Percentiles rank a stretch among this genome's conserved stretches.
phyloP scores from a whole-genome alignment of 1,140 invertebrate species.

The Homalodisca vitripennis region DNA sequence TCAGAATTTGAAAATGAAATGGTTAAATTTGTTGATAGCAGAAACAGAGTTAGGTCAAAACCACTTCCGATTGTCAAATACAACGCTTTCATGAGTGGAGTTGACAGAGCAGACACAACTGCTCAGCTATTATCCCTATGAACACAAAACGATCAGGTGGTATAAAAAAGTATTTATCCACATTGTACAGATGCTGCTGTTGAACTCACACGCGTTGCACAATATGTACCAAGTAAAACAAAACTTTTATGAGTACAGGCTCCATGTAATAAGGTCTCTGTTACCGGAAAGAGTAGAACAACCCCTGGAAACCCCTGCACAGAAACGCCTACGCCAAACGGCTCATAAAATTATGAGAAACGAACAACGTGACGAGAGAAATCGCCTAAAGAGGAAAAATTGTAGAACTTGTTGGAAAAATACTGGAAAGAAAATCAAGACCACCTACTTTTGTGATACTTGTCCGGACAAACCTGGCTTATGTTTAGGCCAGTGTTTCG shows the following conservation, averaged over 20 bases:
- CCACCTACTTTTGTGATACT: neutral
- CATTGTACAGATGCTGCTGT: slow-evolving; percentile 24
- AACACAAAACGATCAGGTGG: slow-evolving; percentile 43
- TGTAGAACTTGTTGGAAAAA: neutral
- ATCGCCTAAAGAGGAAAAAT: neutral
- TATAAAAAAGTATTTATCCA: slow-evolving; percentile 43
- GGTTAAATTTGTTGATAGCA: slow-evolving; percentile 17
- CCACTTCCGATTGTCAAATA: slow-evolving; percentile 27
- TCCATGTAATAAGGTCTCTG: neutral
- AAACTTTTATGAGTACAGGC: neutral
- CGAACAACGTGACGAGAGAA: neutral
- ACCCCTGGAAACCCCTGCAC: neutral
- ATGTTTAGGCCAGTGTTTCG: neutral
- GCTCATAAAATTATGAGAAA: neutral
- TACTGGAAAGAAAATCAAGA: neutral
- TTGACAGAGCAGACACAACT: no score
- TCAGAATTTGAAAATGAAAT: slow-evolving; percentile 12
- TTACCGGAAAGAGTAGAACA: neutral
- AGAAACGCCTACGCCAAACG: neutral
- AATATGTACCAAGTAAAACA: slow-evolving; percentile 5
- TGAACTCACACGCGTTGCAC: slow-evolving; percentile 16
- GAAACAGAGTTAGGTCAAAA: slow-evolving; percentile 36
- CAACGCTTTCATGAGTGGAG: slow-evolving; percentile 41
- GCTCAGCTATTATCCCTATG: slow-evolving; percentile 40
- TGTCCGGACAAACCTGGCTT: neutral